A percentile compares a stretch with the other conserved stretches of the same genome.
These are phyloP conservation scores for Drosophila micromelanica DNA, from an alignment of 1,140 invertebrate species.

Conservation along the genomic window DNA sequence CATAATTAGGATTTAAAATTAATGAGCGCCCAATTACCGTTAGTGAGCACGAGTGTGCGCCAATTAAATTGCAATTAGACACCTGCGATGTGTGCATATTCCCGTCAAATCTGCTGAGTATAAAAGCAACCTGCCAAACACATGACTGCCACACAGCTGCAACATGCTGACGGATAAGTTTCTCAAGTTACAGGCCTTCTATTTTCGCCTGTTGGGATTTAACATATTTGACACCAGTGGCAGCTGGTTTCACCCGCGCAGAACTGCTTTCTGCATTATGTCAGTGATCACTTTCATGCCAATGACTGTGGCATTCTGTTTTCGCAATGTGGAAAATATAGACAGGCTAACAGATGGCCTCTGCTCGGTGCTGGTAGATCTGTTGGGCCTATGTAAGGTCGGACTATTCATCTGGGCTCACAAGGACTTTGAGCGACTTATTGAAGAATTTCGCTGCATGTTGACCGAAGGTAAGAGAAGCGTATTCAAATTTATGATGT, in stretches of 20 bases:
- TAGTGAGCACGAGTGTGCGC: background rate
- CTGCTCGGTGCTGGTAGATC: constrained; percentile 47
- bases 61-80: constrained; percentile 37
- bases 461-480: constrained; percentile 18
- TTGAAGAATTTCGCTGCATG: background rate
- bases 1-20: constrained; percentile 24
- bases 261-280: constrained; percentile 38
- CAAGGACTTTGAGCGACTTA: constrained; percentile 21
- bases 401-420: constrained; percentile 16
- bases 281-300: constrained; percentile 40
- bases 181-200: constrained; percentile 40
- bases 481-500: too few relatives aligned
- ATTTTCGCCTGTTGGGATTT: too few relatives aligned
- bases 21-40: constrained; percentile 18
- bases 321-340: constrained; percentile 41
- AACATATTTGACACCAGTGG: background rate
- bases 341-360: constrained; percentile 38
- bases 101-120: background rate
- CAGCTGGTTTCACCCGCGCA: background rate
- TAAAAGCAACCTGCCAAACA: constrained; percentile 2
- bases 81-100: constrained; percentile 4
- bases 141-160: background rate
- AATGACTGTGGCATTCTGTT: constrained; percentile 41
- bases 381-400: constrained; percentile 43
- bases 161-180: constrained; percentile 57